These are phyloP conservation scores for Eurystomus gularis DNA, from an alignment of 2,113 vertebrate genomes.

Conservation along the genomic window DNA sequence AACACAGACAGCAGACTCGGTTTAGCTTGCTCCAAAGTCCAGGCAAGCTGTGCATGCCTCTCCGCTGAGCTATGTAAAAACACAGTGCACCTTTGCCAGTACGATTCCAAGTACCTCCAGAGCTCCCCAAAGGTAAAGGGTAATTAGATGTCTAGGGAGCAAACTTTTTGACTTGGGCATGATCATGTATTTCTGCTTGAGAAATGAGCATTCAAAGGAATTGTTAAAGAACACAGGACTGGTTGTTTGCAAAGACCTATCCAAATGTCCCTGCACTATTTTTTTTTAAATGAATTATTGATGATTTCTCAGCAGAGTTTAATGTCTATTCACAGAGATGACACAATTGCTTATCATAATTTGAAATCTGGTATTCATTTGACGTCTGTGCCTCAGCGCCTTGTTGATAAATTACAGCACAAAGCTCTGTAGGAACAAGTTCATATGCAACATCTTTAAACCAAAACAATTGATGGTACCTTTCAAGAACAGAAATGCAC, in stretches of 20 bases:
- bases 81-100: background rate
- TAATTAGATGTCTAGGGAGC: background rate
- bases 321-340: slow-evolving; percentile 53
- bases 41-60: background rate
- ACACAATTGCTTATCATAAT: slow-evolving; percentile 67
- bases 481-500: slow-evolving; percentile 22
- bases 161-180: background rate
- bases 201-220: slow-evolving; percentile 17
- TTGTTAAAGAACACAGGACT: background rate
- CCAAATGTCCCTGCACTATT: slow-evolving; percentile 22
- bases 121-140: background rate
- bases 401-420: slow-evolving; percentile 57
- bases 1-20: background rate
- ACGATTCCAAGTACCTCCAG: background rate
- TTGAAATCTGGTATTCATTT: slow-evolving; percentile 70
- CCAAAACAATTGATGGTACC: slow-evolving; percentile 40
- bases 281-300: slow-evolving; percentile 55
- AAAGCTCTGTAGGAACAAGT: slow-evolving; percentile 60
- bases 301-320: slow-evolving; percentile 61
- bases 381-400: slow-evolving; percentile 34
- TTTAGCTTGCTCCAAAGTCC: background rate
- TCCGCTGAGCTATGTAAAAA: background rate
- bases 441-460: slow-evolving; percentile 60
- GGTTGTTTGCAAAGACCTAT: slow-evolving; percentile 34
- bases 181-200: background rate